phyloP scores from a whole-genome alignment of 2,113 vertebrate species.

The Onychostoma macrolepis region DNA sequence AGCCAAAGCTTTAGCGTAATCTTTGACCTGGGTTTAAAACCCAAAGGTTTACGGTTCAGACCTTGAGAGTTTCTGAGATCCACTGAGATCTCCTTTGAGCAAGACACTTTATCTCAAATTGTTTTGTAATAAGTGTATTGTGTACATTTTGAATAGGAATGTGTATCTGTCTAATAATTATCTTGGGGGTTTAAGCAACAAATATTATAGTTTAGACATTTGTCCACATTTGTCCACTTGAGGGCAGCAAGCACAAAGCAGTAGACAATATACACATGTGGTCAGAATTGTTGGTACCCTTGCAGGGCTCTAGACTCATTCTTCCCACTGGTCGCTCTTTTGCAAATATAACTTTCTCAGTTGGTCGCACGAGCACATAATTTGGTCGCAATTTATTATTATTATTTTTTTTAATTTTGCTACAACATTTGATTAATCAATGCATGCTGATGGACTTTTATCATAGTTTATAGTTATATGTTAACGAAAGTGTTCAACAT shows the following conservation, averaged over 20 bases:
- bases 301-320: too few species aligned
- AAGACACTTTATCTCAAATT: not conserved
- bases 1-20: not conserved
- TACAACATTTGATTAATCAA: too few species aligned
- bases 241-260: slow-evolving; percentile 38
- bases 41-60: not conserved
- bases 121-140: not conserved
- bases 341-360: too few species aligned
- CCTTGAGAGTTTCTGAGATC: not conserved
- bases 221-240: slow-evolving; percentile 12
- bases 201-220: not conserved
- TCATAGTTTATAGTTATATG: too few species aligned
- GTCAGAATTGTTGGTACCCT: too few species aligned
- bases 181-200: not conserved
- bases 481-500: too few species aligned
- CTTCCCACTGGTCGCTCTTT: too few species aligned
- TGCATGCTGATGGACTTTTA: too few species aligned
- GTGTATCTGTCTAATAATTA: not conserved
- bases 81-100: not conserved
- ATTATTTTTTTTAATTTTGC: too few species aligned
- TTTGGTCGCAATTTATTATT: too few species aligned
- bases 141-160: not conserved
- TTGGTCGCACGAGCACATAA: too few species aligned
- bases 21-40: not conserved
- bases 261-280: not conserved